phyloP scores from a whole-genome alignment of 1,140 invertebrate species.

The Habropoda laboriosa region DNA sequence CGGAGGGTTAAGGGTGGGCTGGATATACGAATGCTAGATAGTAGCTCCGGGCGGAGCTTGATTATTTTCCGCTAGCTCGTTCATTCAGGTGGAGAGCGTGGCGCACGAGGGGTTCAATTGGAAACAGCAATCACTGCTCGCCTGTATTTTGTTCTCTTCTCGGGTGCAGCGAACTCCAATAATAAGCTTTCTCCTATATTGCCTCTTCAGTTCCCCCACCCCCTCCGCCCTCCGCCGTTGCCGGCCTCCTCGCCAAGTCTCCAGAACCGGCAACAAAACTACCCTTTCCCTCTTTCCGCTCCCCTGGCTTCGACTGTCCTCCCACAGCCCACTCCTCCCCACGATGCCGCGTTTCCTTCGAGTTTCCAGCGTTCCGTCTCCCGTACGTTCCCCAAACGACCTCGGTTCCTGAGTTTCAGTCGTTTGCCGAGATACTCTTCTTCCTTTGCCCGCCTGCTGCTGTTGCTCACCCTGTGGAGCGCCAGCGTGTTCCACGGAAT shows the following conservation, averaged over 20 bases:
- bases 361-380: constrained; percentile 70
- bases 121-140: constrained; percentile 82
- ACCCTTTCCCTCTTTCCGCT: constrained; percentile 54
- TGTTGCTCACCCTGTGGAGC: neutral
- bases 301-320: constrained; percentile 48
- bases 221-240: constrained; percentile 53
- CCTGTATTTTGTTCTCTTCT: constrained; percentile 81
- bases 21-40: constrained; percentile 72
- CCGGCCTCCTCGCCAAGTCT: constrained; percentile 56
- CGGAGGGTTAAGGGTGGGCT: constrained; percentile 56
- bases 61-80: constrained; percentile 82
- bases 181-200: constrained; percentile 83
- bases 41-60: constrained; percentile 80
- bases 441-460: neutral
- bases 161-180: constrained; percentile 81
- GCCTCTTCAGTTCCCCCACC: constrained; percentile 79
- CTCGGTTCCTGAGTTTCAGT: constrained; percentile 63
- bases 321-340: neutral
- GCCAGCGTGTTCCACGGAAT: constrained; percentile 47
- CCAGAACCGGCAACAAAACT: constrained; percentile 52
- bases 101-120: constrained; percentile 80
- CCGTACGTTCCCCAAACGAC: constrained; percentile 62
- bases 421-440: constrained; percentile 58
- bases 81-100: constrained; percentile 80
- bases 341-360: constrained; percentile 60